Evolutionary conservation across 2,888 invertebrate genomes (phyloP).

Genomic region (Elysia crispata): DNA sequence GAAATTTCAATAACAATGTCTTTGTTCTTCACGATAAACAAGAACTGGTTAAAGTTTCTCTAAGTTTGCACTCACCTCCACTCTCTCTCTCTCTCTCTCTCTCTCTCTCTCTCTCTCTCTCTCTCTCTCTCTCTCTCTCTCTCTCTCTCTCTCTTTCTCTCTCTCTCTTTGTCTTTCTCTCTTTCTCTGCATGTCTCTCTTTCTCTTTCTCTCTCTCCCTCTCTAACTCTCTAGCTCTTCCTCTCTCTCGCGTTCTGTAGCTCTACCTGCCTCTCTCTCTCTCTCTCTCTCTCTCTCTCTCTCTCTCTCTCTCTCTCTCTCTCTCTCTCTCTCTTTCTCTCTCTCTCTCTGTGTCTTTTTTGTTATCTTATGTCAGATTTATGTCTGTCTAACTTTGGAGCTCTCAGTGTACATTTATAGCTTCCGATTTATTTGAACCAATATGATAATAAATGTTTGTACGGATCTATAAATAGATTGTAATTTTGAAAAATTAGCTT

Average conservation of each 20-base stretch:
- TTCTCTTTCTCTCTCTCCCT: too few relatives aligned
- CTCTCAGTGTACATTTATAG: not conserved
- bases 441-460: too few relatives aligned
- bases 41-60: too few relatives aligned
- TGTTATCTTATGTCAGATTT: not conserved
- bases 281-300: slow-evolving; percentile 28
- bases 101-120: slow-evolving; percentile 34
- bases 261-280: slow-evolving; percentile 27
- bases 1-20: too few relatives aligned
- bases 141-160: slow-evolving; percentile 49
- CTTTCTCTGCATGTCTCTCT: too few relatives aligned
- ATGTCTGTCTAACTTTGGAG: not conserved
- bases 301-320: slow-evolving; percentile 32
- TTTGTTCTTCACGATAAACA: too few relatives aligned
- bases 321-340: slow-evolving; percentile 5
- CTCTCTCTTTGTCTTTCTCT: slow-evolving; percentile 44
- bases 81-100: slow-evolving; percentile 36
- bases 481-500: too few relatives aligned
- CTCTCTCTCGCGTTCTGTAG: too few relatives aligned
- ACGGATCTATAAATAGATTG: too few relatives aligned
- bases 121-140: slow-evolving; percentile 43
- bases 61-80: too few relatives aligned
- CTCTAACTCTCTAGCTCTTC: too few relatives aligned
- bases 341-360: slow-evolving; percentile 9
- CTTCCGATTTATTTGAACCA: too few relatives aligned